These are phyloP conservation scores for Caerostris darwini DNA, from an alignment of 1,140 invertebrate genomes.

Conservation along the genomic window DNA sequence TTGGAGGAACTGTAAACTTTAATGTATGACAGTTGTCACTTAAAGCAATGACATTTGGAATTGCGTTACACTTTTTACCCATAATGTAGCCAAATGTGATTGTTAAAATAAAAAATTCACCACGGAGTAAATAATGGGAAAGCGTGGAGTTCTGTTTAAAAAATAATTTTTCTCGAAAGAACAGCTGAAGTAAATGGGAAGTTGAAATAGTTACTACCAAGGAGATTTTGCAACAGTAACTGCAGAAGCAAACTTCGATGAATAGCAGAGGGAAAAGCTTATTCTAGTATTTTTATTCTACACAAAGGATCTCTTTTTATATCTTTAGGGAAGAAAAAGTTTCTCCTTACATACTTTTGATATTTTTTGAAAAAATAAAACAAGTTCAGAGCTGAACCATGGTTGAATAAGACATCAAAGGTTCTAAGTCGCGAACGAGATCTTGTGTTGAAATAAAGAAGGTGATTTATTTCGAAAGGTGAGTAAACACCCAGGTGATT, in stretches of 20 bases:
- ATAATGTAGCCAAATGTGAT: neutral
- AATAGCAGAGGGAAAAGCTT: neutral
- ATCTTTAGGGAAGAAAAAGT: neutral
- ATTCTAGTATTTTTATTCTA: neutral
- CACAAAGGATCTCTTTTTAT: conserved; percentile 4
- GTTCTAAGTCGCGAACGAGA: neutral
- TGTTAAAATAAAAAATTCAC: conserved; percentile 1
- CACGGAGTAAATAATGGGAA: neutral
- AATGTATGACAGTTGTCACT: neutral
- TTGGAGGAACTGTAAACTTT: neutral
- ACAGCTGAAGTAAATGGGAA: conserved; percentile 12
- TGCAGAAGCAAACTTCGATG: neutral
- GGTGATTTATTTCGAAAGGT: neutral
- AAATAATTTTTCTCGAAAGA: neutral
- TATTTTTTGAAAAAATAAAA: neutral
- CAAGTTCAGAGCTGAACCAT: neutral
- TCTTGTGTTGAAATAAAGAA: neutral
- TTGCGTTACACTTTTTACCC: neutral
- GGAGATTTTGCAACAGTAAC: neutral
- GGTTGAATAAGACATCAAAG: neutral
- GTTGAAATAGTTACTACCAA: conserved; percentile 1
- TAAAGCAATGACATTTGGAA: neutral
- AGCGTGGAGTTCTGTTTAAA: neutral
- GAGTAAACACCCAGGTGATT: too few species aligned
- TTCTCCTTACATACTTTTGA: neutral